phyloP scores from a whole-genome alignment of 1,140 invertebrate species.

The Drosophila kanapiae region DNA sequence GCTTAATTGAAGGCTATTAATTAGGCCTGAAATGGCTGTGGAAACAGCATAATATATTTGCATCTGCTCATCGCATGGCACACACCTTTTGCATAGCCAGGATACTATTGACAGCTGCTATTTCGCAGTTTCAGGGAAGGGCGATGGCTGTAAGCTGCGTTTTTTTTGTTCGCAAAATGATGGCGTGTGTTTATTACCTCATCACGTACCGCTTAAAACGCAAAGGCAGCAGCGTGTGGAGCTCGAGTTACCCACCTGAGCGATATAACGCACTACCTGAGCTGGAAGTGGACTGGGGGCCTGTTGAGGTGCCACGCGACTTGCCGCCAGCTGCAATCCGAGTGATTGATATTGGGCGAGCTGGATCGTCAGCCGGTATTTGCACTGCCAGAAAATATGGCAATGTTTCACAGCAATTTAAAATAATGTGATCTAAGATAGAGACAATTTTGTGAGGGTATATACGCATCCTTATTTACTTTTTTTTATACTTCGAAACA shows the following conservation, averaged over 20 bases:
- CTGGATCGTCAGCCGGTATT: conserved; percentile 22
- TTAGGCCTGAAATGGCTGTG: conserved; percentile 2
- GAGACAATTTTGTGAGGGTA: not conserved
- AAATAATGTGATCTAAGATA: not conserved
- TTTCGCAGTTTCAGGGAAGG: conserved; percentile 36
- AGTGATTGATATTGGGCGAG: conserved; percentile 80
- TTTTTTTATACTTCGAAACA: no score
- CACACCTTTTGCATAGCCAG: conserved; percentile 12
- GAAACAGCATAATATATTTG: conserved; percentile 19
- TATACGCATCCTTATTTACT: no score
- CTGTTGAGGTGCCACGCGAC: conserved; percentile 38
- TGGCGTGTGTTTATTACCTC: conserved; percentile 76
- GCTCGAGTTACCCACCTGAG: conserved; percentile 68
- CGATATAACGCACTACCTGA: conserved; percentile 17
- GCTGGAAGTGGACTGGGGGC: conserved; percentile 22
- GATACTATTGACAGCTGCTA: conserved; percentile 64
- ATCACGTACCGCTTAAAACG: conserved; percentile 69
- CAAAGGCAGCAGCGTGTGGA: conserved; percentile 57
- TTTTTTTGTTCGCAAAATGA: conserved; percentile 39
- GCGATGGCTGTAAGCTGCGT: conserved; percentile 37
- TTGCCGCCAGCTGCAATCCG: conserved; percentile 50
- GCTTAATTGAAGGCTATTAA: conserved; percentile 9
- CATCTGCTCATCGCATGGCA: conserved; percentile 32
- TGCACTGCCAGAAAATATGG: conserved; percentile 10
- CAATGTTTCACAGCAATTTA: not conserved